These are phyloP conservation scores for Pyxicephalus adspersus DNA, from an alignment of 2,113 vertebrate genomes.

Conservation along the genomic window DNA sequence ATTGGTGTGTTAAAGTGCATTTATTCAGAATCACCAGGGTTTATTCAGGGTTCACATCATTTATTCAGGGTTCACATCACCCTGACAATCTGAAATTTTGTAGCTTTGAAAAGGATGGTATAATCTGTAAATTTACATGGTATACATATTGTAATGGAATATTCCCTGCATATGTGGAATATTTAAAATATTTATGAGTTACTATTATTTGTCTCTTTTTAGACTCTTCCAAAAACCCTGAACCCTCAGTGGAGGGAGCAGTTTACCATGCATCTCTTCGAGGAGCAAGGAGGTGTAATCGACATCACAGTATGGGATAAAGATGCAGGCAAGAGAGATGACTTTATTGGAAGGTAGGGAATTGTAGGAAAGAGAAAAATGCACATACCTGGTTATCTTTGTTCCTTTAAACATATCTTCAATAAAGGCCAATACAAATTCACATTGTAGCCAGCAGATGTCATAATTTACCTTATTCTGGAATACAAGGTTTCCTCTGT, in stretches of 20 bases:
- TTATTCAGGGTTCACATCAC: no score
- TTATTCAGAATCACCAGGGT: no score
- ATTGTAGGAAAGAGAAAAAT: not conserved
- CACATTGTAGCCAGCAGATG: slow-evolving; percentile 70
- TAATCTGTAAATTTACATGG: no score
- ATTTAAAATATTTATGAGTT: not conserved
- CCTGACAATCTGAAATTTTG: no score
- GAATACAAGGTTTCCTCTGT: not conserved
- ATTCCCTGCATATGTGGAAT: no score
- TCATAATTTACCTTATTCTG: slow-evolving; percentile 70
- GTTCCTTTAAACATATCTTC: not conserved
- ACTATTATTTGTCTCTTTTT: slow-evolving; percentile 31
- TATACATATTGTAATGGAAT: no score
- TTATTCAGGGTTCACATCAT: no score
- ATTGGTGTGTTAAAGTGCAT: no score
- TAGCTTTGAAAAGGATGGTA: no score
- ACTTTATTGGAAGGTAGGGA: slow-evolving; percentile 95
- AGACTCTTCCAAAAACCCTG: slow-evolving; percentile 93
- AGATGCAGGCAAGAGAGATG: slow-evolving; percentile 92
- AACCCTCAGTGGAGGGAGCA: slow-evolving; percentile 98
- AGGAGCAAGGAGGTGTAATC: slow-evolving; percentile 89
- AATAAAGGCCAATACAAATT: slow-evolving; percentile 21
- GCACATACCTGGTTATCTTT: not conserved
- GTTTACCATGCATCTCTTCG: slow-evolving; percentile 97
- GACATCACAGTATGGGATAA: slow-evolving; percentile 97